These are phyloP conservation scores for Mactromeris polynyma DNA, from an alignment of 2,888 invertebrate species.

Conservation along the genomic window DNA sequence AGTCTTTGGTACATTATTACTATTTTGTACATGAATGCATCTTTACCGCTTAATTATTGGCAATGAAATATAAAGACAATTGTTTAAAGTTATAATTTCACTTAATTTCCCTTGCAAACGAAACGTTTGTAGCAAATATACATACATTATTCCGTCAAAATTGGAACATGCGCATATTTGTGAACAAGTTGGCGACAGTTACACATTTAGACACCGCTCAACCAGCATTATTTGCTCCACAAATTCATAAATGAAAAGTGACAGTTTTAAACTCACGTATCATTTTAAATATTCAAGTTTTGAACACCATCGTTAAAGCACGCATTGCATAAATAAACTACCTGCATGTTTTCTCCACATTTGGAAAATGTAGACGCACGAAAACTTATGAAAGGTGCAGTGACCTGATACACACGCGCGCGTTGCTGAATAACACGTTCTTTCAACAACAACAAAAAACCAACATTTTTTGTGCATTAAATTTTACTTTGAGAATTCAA, in stretches of 20 bases:
- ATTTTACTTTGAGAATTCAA: too few species aligned
- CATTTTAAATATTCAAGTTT: background rate
- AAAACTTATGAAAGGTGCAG: background rate
- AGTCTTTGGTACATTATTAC: too few species aligned
- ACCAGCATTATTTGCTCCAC: background rate
- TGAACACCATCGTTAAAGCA: background rate
- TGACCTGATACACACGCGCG: background rate
- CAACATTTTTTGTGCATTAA: too few species aligned
- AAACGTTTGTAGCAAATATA: too few species aligned
- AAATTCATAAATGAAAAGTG: background rate
- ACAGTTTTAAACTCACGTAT: background rate
- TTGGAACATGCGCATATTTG: conserved; percentile 6
- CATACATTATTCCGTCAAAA: background rate
- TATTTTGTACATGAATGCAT: too few species aligned
- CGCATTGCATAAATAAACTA: conserved; percentile 5
- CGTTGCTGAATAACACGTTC: too few species aligned
- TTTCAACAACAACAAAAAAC: too few species aligned
- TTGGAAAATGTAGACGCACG: background rate
- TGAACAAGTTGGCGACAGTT: background rate
- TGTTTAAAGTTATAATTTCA: too few species aligned
- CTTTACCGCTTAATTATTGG: too few species aligned
- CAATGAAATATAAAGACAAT: too few species aligned
- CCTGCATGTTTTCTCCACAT: background rate
- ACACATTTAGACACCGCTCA: background rate
- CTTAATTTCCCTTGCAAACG: too few species aligned